Base-by-base conservation (phyloP, 2,113 vertebrate genomes). In the Equus quagga region DNA sequence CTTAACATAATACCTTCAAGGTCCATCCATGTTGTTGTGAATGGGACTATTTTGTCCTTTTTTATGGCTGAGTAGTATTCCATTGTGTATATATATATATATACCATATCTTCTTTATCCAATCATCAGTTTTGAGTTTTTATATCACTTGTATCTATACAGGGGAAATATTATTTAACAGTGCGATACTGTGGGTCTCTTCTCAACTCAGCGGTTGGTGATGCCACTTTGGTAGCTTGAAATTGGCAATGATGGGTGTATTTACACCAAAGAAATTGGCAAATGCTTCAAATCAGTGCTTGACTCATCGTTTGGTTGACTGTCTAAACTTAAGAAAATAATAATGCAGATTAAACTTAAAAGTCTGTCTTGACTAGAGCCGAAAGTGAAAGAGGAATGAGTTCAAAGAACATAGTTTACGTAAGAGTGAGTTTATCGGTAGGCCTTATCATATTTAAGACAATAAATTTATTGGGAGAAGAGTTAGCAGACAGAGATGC, bases 251-350 rank as follows among this genome's bases (percentile, higher is more conserved):
- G 2, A 15, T 14, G 33, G 41, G n/a, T 64, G 9, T 65, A 10
- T 33, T n/a, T 75, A 33, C 11, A 56, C 24, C 64, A 60, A n/a
- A 70, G 76, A 72, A 65, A 41, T 11, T 80, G 84, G 44, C 36
- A 75, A 80, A 46, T 33, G 6, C n/a, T 49, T 33, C 12, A 46
- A 69, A 31, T 19, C 44, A 21, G 5, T 14, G 60, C 15, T 86
- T 79, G 92, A 33, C 26, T 54, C 85, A 75, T 62, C 93, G 21
- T 87, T 75, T 91, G 56, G 24, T 83, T 88, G 26, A 67, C 64
- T 79, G 18, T 82, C 62, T 69, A 78, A 69, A 67, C 19, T 89
- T 88, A 83, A 85, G 49, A 67, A 85, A 78, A 85, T 84, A 84
- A 56, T 64, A 62, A 76, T 31, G 6, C 31, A 84, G 21, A n/a